Evolutionary conservation across 2,888 invertebrate genomes (phyloP).

Genomic region (Osedax fenrisi): DNA sequence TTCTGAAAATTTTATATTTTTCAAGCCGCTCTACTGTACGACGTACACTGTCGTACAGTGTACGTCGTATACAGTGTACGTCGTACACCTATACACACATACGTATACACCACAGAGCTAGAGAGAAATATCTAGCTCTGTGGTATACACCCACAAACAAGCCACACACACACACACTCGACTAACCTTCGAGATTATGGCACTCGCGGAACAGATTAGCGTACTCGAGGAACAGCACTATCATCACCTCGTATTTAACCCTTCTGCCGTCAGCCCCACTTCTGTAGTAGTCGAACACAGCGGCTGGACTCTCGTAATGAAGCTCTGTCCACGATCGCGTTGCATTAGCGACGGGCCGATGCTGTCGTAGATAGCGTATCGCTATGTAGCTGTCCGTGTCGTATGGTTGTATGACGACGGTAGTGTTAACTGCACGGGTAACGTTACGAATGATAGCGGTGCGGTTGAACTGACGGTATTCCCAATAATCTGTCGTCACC

Average conservation of each 20-base stretch:
- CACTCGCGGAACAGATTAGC: slow-evolving; percentile 43
- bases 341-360: background rate
- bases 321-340: background rate
- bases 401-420: slow-evolving; percentile 35
- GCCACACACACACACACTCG: too few relatives aligned
- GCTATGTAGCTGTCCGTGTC: slow-evolving; percentile 40
- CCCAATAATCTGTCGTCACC: slow-evolving; percentile 44
- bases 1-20: too few relatives aligned
- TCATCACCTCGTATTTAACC: slow-evolving; percentile 21
- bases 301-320: slow-evolving; percentile 30
- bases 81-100: too few relatives aligned
- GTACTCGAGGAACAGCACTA: slow-evolving; percentile 40
- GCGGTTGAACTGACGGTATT: slow-evolving; percentile 40
- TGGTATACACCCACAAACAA: too few relatives aligned
- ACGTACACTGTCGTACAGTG: too few relatives aligned
- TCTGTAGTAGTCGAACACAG: slow-evolving; percentile 18
- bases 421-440: slow-evolving; percentile 32
- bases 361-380: slow-evolving; percentile 31
- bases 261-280: background rate
- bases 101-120: too few relatives aligned
- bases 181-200: slow-evolving; percentile 42
- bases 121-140: too few relatives aligned
- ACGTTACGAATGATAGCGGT: slow-evolving; percentile 35
- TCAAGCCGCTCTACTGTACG: too few relatives aligned
- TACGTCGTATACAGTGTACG: too few relatives aligned